Percentiles rank a stretch among this genome's conserved stretches.
Conservation (phyloP, 2,113 vertebrate species). For the Macheiramphus alcinus region DNA sequence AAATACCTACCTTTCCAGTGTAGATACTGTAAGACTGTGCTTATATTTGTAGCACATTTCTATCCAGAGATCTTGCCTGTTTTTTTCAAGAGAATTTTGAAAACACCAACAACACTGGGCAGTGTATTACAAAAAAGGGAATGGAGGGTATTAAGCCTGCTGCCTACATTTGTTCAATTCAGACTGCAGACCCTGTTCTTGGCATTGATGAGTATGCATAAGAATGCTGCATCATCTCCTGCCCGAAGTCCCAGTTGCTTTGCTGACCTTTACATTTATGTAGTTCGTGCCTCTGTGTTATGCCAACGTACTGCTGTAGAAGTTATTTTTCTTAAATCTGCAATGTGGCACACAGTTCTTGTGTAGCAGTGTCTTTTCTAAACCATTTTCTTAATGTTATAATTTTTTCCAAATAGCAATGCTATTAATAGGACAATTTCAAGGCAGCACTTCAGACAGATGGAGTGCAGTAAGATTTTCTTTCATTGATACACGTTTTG, state of each 20-base stretch:
- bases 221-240: neutral
- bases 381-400: neutral
- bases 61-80: neutral
- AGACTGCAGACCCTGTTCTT: neutral
- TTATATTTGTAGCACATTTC: neutral
- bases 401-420: neutral
- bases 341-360: neutral
- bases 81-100: neutral
- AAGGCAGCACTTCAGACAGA: neutral
- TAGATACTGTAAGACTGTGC: neutral
- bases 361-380: neutral
- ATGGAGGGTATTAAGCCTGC: neutral
- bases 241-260: neutral
- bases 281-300: neutral
- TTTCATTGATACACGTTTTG: neutral
- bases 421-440: neutral
- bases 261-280: conserved; percentile 1
- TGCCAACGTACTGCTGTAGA: neutral
- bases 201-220: neutral
- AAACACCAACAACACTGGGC: neutral
- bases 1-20: neutral
- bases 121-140: neutral
- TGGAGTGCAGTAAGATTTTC: neutral
- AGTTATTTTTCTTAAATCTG: neutral
- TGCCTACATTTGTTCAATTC: neutral